Evolutionary conservation across 2,888 invertebrate genomes (phyloP), one percentile per base, ranked within the genome.

Genomic region (Sinohyriopsis cumingii): DNA sequence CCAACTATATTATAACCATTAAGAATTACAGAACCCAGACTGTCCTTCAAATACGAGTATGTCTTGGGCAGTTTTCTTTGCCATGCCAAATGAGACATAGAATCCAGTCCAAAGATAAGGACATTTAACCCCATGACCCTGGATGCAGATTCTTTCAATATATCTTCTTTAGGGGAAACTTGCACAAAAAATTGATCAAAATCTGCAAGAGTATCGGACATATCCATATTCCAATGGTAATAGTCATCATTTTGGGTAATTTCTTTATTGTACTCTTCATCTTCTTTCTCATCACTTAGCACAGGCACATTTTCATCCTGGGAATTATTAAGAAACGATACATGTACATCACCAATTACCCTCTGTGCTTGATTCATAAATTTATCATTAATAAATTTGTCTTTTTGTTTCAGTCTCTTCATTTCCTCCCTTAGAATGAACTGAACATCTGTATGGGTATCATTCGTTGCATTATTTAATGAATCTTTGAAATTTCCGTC

Each of bases 1-100:
- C 89, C 89, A 1, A 89, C 85, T 33, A 86, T 86, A 68, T 88
- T 88, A 68, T 88, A 89, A 18, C 85, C 86, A 70, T 88, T 75
- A 74, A 88, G 67, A 33, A 86, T 80, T 4, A 82, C 80, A 28
- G 85, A 75, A 3, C 75, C 74, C 22, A 88, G 73, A 12, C 75
- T 77, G 7, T 81, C 71, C 68, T 80, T 75, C n/a, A 88, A 67
- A 66, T 78, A 85, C 5, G 71, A 72, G 67, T 86, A 84, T 0
- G 87, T 86, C 59, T 77, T 71, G 4, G 87, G 87, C 28, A 89
- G 71, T 65, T 86, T 86, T 59, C 87, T 69, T 62, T 84, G 84
- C 69, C 81, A 87, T 3, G 83, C 73, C 67, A 87, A 60, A 60
- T 86, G 86, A 1, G 88, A 88, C 81, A 89, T 79, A 25, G 88